These are phyloP conservation scores for Polypedilum pembai DNA, from an alignment of 1,140 invertebrate genomes.

Conservation along the genomic window DNA sequence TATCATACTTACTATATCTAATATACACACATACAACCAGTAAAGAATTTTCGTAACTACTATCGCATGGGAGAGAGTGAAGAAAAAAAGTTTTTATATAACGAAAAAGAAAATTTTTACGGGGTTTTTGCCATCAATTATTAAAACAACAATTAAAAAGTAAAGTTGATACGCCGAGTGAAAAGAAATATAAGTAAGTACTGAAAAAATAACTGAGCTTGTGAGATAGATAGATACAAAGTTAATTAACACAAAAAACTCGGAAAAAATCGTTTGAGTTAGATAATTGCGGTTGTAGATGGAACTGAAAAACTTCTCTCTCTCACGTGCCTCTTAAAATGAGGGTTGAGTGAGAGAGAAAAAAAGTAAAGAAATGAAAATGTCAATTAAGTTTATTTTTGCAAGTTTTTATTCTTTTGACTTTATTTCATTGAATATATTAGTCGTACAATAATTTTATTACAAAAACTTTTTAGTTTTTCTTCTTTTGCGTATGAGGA, in stretches of 20 bases:
- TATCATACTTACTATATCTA: background rate
- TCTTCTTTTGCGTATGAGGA: background rate
- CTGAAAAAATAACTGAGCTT: too few species aligned
- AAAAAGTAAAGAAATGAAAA: too few species aligned
- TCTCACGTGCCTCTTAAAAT: background rate
- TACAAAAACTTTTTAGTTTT: background rate
- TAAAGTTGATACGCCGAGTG: background rate
- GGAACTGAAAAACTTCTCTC: background rate
- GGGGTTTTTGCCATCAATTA: conserved; percentile 5
- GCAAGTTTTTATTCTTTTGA: background rate
- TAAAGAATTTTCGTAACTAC: background rate
- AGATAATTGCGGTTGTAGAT: conserved; percentile 9
- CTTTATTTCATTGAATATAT: conserved; percentile 10
- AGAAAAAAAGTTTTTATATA: background rate
- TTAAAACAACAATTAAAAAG: conserved; percentile 16
- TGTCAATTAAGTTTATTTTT: too few species aligned
- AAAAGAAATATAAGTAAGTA: background rate
- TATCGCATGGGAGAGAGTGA: background rate
- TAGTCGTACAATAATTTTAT: background rate
- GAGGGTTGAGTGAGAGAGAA: too few species aligned
- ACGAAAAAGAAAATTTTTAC: conserved; percentile 18
- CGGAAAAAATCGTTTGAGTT: conserved; percentile 12
- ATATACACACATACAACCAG: background rate
- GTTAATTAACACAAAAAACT: conserved; percentile 14
- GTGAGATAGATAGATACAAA: background rate